Evolutionary conservation across 2,888 invertebrate genomes (phyloP).

Genomic region (Limenitis camilla): DNA sequence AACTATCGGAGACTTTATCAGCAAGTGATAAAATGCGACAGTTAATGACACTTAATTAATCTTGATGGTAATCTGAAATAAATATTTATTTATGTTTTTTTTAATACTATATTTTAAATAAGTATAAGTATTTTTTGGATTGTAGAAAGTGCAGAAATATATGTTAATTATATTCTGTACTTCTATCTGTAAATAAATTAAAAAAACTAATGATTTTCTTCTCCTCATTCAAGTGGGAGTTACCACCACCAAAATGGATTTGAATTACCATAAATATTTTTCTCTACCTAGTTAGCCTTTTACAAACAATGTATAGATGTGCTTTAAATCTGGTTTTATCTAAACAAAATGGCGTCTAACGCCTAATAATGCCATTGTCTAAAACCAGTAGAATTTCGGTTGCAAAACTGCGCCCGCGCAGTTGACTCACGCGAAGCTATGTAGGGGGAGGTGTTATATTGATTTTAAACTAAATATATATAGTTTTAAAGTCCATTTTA

Average conservation of each 20-base stretch:
- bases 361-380: conserved; percentile 71
- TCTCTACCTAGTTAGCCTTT: conserved; percentile 14
- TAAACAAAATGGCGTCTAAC: conserved; percentile 61
- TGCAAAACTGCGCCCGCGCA: conserved; percentile 66
- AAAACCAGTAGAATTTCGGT: conserved; percentile 72
- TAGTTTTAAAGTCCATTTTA: conserved; percentile 12
- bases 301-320: conserved; percentile 23
- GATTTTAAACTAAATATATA: conserved; percentile 8
- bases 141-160: no score
- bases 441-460: conserved; percentile 22
- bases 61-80: no score
- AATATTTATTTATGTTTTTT: no score
- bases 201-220: neutral
- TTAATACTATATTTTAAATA: no score
- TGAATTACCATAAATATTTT: conserved; percentile 1
- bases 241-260: neutral
- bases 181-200: no score
- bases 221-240: no score
- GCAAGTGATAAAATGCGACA: no score
- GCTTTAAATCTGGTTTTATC: conserved; percentile 25
- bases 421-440: conserved; percentile 51
- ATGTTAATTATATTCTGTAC: no score
- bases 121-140: no score
- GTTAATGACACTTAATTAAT: no score
- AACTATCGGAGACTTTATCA: no score